A percentile compares a stretch with the other conserved stretches of the same genome.
phyloP scores from a whole-genome alignment of 2,113 vertebrate genomes.

The Stictonetta naevosa region DNA sequence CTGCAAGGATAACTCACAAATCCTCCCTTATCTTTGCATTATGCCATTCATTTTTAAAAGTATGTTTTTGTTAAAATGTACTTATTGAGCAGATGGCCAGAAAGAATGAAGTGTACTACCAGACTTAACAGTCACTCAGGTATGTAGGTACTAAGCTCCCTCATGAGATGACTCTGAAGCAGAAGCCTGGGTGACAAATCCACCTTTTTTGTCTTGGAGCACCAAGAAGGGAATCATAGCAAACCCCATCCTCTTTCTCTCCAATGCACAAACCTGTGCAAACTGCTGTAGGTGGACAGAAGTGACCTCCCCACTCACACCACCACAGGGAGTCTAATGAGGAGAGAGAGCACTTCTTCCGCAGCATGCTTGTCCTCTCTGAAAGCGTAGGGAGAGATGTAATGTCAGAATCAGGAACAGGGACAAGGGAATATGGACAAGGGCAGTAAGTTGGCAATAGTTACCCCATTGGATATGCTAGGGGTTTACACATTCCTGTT shows the following conservation, averaged over 20 bases:
- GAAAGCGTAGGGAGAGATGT: neutral
- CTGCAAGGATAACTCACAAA: neutral
- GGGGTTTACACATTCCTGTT: neutral
- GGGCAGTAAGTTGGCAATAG: neutral
- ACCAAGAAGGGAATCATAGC: neutral
- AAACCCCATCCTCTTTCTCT: neutral
- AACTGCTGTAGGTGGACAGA: neutral
- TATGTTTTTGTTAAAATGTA: neutral
- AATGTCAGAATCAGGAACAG: neutral
- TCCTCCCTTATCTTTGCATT: neutral
- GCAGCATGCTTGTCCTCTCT: neutral
- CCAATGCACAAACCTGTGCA: neutral
- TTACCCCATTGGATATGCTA: neutral
- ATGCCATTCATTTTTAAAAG: neutral
- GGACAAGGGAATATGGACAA: neutral
- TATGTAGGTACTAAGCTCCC: neutral
- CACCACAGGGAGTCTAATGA: neutral
- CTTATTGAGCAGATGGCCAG: neutral
- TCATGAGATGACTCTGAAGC: neutral
- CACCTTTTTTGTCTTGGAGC: too few species aligned
- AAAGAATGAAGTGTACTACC: neutral
- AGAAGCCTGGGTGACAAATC: neutral
- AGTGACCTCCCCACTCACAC: neutral
- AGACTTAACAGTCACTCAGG: neutral
- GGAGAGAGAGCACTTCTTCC: neutral